phyloP scores from a whole-genome alignment of 92 coral and sea anemone species.

The Paramuricea clavata region DNA sequence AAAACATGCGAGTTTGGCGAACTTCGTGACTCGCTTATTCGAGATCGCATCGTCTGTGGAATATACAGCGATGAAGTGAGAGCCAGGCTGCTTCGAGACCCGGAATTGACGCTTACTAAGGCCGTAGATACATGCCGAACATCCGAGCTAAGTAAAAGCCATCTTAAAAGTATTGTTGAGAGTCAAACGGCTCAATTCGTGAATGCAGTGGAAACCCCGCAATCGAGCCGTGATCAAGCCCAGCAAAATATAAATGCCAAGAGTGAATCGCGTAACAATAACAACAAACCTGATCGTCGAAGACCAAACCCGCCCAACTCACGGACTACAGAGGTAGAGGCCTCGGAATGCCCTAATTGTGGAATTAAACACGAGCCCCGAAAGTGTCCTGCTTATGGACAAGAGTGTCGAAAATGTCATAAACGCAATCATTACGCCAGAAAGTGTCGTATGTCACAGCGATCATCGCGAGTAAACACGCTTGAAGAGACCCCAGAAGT shows the following conservation, averaged over 20 bases:
- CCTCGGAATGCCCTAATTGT: not conserved
- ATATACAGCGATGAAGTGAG: no score
- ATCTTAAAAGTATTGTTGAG: not conserved
- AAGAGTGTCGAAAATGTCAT: not conserved
- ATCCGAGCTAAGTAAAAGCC: not conserved
- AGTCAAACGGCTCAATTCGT: not conserved
- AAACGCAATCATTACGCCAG: not conserved
- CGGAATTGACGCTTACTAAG: not conserved
- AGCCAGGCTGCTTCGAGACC: no score
- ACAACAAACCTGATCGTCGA: slow-evolving; percentile 3
- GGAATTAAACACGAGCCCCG: not conserved
- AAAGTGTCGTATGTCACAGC: no score
- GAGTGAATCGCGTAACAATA: not conserved
- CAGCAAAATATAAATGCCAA: no score
- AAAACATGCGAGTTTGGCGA: not conserved
- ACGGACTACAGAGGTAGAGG: not conserved
- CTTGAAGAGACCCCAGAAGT: no score
- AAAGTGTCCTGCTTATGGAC: slow-evolving; percentile 17
- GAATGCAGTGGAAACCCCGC: not conserved
- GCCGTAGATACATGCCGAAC: not conserved
- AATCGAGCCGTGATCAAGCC: not conserved
- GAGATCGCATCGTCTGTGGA: no score
- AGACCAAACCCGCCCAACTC: not conserved
- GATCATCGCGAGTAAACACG: no score
- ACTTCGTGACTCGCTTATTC: no score